A percentile compares a stretch with the other conserved stretches of the same genome.
Conservation (phyloP, 2,113 vertebrate species). For the Pardalotus punctatus region DNA sequence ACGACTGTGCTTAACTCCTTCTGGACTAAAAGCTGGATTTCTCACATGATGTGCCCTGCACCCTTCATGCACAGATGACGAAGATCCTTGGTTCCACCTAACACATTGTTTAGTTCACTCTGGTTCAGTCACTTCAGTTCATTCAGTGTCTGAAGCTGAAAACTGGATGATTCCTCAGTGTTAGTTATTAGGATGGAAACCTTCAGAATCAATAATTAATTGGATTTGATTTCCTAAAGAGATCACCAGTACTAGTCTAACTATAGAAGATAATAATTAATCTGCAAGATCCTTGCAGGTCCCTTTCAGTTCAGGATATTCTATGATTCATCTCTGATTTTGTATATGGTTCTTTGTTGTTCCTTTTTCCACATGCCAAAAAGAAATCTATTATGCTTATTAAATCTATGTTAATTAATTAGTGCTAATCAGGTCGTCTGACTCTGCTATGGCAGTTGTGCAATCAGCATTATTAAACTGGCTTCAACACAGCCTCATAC, state of each 20-base stretch:
- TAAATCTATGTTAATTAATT: background rate
- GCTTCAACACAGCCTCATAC: background rate
- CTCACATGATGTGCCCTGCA: background rate
- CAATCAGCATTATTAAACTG: background rate
- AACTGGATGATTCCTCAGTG: background rate
- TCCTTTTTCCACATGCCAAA: background rate
- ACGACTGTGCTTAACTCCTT: background rate
- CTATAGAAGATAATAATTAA: background rate
- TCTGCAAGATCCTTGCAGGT: background rate
- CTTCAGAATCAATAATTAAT: background rate
- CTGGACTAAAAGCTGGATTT: background rate
- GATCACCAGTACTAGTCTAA: background rate
- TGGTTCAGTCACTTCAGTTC: too few relatives aligned
- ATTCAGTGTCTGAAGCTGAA: background rate
- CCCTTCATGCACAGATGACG: background rate
- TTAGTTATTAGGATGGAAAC: background rate
- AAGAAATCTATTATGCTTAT: background rate
- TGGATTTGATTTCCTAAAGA: background rate
- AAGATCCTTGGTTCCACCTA: background rate
- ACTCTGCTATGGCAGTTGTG: background rate
- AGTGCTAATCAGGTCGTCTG: background rate
- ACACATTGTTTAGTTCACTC: background rate
- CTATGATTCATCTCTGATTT: background rate
- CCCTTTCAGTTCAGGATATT: background rate
- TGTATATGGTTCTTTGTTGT: background rate